Conservation (phyloP, 2,113 vertebrate species). For the Salvelinus namaycush region DNA sequence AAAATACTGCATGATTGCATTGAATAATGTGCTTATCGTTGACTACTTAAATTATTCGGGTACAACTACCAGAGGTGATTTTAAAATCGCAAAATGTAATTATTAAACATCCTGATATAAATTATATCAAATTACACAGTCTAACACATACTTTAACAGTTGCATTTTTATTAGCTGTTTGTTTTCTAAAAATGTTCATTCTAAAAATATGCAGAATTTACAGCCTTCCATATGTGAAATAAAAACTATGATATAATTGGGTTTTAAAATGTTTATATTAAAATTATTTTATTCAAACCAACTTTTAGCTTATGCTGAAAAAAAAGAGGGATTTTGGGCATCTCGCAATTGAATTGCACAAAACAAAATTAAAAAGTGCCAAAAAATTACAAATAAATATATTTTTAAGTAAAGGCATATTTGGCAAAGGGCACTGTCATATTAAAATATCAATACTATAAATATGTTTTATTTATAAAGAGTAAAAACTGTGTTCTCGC, state of each 20-base stretch:
- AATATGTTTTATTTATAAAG: background rate
- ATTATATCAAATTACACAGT: background rate
- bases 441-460: too few species aligned
- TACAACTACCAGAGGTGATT: background rate
- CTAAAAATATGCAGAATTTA: background rate
- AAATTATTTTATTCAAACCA: background rate
- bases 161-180: background rate
- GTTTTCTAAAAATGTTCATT: background rate
- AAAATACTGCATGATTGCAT: background rate
- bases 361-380: conserved; percentile 10
- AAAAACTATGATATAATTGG: background rate
- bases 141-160: background rate
- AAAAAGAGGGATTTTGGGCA: background rate
- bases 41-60: background rate
- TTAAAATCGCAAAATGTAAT: background rate
- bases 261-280: background rate
- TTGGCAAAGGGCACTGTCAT: background rate
- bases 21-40: background rate
- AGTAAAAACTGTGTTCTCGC: background rate
- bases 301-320: background rate
- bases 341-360: background rate
- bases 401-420: conserved; percentile 8
- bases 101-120: background rate
- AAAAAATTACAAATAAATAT: background rate
- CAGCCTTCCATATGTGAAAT: background rate